Conservation (phyloP, 2,113 vertebrate species). For the Cynopterus brachyotis region DNA sequence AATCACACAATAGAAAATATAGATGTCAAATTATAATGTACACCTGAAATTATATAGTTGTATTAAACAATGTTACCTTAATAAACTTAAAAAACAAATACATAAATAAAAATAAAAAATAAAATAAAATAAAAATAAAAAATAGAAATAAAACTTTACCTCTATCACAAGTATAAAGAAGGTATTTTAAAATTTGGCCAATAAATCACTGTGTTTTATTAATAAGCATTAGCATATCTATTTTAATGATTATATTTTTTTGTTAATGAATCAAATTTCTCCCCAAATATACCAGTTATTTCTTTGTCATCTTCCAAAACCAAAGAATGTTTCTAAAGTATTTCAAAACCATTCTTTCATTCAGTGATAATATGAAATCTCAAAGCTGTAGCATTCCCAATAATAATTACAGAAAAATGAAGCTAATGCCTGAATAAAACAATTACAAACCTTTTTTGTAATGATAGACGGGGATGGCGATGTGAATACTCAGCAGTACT, state of each 20-base stretch:
- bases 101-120: no score
- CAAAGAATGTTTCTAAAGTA: constrained; percentile 4
- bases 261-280: not conserved
- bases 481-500: not conserved
- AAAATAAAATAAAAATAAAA: no score
- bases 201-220: not conserved
- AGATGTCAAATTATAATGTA: no score
- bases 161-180: not conserved
- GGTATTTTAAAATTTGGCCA: not conserved
- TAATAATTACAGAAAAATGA: not conserved
- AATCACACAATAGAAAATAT: no score
- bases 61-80: no score
- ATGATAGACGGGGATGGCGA: not conserved
- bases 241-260: constrained; percentile 8
- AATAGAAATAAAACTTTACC: not conserved
- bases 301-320: not conserved
- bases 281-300: not conserved
- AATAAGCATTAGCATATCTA: not conserved
- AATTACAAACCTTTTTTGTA: constrained; percentile 21
- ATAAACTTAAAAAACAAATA: no score
- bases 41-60: no score
- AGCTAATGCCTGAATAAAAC: not conserved
- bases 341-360: not conserved
- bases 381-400: not conserved
- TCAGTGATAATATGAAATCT: not conserved